Conservation (phyloP, 2,888 invertebrate species). For the Bombylius major region DNA sequence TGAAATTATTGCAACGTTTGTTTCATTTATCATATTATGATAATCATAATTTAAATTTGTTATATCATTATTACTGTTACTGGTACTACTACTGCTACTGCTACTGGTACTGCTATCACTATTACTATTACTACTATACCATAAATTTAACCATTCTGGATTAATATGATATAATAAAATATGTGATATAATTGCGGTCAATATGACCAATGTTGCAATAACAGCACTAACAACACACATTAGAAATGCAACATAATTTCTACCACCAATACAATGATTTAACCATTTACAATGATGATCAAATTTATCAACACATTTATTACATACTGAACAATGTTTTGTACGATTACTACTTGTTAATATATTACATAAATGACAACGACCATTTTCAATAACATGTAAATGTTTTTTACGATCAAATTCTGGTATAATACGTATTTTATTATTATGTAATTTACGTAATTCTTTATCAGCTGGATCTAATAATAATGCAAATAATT, state of each 20-base stretch:
- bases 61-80: not conserved
- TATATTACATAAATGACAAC: slow-evolving; percentile 86
- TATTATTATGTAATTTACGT: slow-evolving; percentile 44
- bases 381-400: slow-evolving; percentile 91
- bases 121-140: slow-evolving; percentile 23
- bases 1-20: slow-evolving; percentile 3
- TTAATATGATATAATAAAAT: slow-evolving; percentile 51
- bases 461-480: slow-evolving; percentile 83
- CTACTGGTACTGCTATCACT: slow-evolving; percentile 21
- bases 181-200: slow-evolving; percentile 56
- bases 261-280: slow-evolving; percentile 88
- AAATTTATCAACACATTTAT: slow-evolving; percentile 90
- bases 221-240: slow-evolving; percentile 69
- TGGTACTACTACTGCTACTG: slow-evolving; percentile 21
- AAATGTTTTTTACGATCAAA: slow-evolving; percentile 78
- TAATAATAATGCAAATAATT: slow-evolving; percentile 63
- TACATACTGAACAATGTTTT: slow-evolving; percentile 94
- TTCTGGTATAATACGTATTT: slow-evolving; percentile 53
- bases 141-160: slow-evolving; percentile 42
- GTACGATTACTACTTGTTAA: slow-evolving; percentile 60
- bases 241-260: slow-evolving; percentile 78
- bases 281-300: slow-evolving; percentile 99
- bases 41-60: not conserved
- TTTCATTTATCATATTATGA: not conserved
- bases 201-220: slow-evolving; percentile 54